phyloP scores from a whole-genome alignment of 2,113 vertebrate species.

The Lepus europaeus region DNA sequence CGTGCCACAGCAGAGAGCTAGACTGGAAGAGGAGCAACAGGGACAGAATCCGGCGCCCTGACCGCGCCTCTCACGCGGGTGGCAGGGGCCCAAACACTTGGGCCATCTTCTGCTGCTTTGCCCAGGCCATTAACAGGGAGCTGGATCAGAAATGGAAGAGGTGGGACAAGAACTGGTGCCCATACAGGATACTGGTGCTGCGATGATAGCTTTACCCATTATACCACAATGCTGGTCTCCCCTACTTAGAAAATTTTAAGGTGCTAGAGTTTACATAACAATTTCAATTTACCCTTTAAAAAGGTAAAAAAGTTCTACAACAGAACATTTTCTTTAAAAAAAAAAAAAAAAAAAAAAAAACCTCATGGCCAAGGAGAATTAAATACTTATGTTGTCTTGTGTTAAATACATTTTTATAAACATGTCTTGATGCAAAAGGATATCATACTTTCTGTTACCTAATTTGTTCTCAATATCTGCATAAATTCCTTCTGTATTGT shows the following conservation, averaged over 20 bases:
- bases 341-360: not conserved
- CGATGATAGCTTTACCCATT: too few relatives aligned
- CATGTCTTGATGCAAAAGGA: slow-evolving; percentile 29
- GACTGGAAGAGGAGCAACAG: too few relatives aligned
- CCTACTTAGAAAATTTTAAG: slow-evolving; percentile 36
- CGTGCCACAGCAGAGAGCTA: too few relatives aligned
- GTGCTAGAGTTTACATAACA: not conserved
- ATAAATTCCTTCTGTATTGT: not conserved
- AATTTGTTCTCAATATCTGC: slow-evolving; percentile 23
- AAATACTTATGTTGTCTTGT: not conserved
- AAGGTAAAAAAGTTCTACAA: not conserved
- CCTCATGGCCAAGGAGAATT: not conserved
- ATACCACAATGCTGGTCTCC: not conserved
- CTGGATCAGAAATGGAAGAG: too few relatives aligned
- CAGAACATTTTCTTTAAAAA: not conserved
- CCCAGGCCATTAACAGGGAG: too few relatives aligned
- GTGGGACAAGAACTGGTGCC: too few relatives aligned
- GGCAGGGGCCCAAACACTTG: too few relatives aligned
- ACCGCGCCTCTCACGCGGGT: too few relatives aligned
- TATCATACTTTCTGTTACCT: slow-evolving; percentile 33
- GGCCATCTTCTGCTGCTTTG: too few relatives aligned
- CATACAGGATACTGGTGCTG: too few relatives aligned
- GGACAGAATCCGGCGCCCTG: too few relatives aligned
- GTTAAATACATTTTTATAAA: slow-evolving; percentile 40
- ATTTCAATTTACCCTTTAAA: not conserved